Base-by-base conservation (phyloP, 2,888 invertebrate species). In the Archips crataeganus region DNA sequence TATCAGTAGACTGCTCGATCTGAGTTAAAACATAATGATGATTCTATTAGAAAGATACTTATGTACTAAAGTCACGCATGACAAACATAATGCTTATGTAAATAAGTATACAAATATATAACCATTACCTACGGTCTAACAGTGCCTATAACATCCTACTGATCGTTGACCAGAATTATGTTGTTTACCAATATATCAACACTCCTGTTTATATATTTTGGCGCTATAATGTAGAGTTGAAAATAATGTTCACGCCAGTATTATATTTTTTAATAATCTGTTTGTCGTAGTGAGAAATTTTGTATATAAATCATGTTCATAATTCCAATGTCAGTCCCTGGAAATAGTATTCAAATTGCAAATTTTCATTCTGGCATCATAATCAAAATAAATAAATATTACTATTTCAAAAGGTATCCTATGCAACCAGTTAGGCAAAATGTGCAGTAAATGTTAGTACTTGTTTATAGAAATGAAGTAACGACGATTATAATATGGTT, bases 51-150 rank as follows among this genome's bases (percentile, higher is more conserved):
- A 11, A 23, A 54, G 47, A 49, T n/a, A 36, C 9, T 23, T 23
- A 23, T 23, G 23, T 23, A 23, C 23, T 23, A 64, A n/a, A 51
- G 63, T 69, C 64, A 70, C 63, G 54, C 65, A 65, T 8, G 60
- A 74, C 74, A 74, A 42, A 74, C 65, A 65, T 65, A 54, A 11
- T 61, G 54, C 34, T 13, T 23, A 51, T 74, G 74, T 74, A 74
- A 70, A 74, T 74, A 70, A 51, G 45, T 60, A 69, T 70, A 70
- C 76, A 75, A 59, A 60, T 75, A 71, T 74, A 69, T 39, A 69
- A 75, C 61, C 76, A 65, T 75, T 77, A 77, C 75, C 76, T 76
- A 75, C 76, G 75, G 78, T 71, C 73, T 75, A 75, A 54, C 64
- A 60, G 68, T 72, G 75, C 72, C 72, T 72, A 63, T 47, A 64